These are phyloP conservation scores for Xylophagus ater DNA, from an alignment of 2,888 invertebrate species.

Conservation along the genomic window DNA sequence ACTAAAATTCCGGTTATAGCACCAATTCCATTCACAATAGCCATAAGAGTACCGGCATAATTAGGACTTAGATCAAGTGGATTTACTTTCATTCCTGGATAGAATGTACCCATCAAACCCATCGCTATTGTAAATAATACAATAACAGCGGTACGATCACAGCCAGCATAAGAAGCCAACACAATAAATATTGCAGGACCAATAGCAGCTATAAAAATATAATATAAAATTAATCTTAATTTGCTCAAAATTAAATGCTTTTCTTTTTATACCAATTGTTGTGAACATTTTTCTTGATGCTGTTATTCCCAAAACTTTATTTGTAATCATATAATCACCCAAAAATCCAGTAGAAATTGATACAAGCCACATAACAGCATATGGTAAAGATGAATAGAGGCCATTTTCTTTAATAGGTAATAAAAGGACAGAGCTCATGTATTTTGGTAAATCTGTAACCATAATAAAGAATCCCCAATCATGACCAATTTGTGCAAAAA, in stretches of 20 bases:
- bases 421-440: slow-evolving; percentile 49
- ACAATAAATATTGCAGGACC: slow-evolving; percentile 58
- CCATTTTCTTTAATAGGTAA: slow-evolving; percentile 51
- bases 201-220: slow-evolving; percentile 45
- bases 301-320: slow-evolving; percentile 44
- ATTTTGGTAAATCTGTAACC: slow-evolving; percentile 53
- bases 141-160: slow-evolving; percentile 49
- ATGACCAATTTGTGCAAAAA: slow-evolving; percentile 58
- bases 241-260: neutral
- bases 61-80: slow-evolving; percentile 55
- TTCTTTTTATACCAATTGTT: slow-evolving; percentile 47
- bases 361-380: slow-evolving; percentile 49
- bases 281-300: slow-evolving; percentile 54
- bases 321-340: slow-evolving; percentile 56
- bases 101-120: slow-evolving; percentile 60
- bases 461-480: slow-evolving; percentile 57
- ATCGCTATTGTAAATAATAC: slow-evolving; percentile 53
- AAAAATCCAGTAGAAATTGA: slow-evolving; percentile 50
- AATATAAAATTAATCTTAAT: neutral
- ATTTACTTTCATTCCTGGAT: slow-evolving; percentile 60
- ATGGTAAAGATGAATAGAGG: slow-evolving; percentile 48
- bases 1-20: slow-evolving; percentile 60
- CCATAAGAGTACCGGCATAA: slow-evolving; percentile 56
- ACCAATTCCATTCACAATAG: slow-evolving; percentile 58
- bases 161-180: slow-evolving; percentile 56